Base-by-base conservation (phyloP, 2,113 vertebrate genomes). In the Mastomys natalensis region DNA sequence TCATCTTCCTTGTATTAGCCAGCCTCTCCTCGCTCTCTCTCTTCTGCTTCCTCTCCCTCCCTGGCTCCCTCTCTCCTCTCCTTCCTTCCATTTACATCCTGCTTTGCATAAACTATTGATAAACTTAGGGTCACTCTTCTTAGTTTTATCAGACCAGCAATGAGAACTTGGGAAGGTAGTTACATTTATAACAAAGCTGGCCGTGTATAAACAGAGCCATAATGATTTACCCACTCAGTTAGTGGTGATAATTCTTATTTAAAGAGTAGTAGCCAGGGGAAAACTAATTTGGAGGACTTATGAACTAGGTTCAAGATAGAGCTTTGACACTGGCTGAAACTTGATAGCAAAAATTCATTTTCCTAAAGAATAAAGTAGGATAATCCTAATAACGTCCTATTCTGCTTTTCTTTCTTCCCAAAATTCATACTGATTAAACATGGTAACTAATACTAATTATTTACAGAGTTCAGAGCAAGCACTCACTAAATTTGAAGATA, bases 41-140 rank as follows among this genome's bases (percentile, higher is more conserved):
- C 2, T n/a, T 13, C 37, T 5, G n/a, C 16, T 1, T 31, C 53
- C 9, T 3, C 51, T 73, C 45, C 7, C 16, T 53, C 31, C 2
- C 7, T 21, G 1, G 1, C 7, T 1, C 29, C 16, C 3, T 66
- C 43, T 3, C 15, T 51, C 43, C 43, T 12, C 37, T 37, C 12
- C 19, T 70, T 16, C 17, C 19, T 87, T 53, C 31, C 34, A 15
- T 21, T 24, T 70, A 70, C 12, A 22, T n/a, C 21, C 31, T 87
- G 43, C 45, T 37, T 68, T 53, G 12, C 51, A 70, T n/a, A 24
- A 26, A 70, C 64, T 43, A 64, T 64, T 84, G 82, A 45, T 85
- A 85, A 60, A 45, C 26, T 60, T 26, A 85, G 26, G 40, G 82
- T 45, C 40, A 64, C 13, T 85, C 58, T 62, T 62, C 24, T 43